Base-by-base conservation (phyloP, 2,113 vertebrate species). In the Glareola pratincola region DNA sequence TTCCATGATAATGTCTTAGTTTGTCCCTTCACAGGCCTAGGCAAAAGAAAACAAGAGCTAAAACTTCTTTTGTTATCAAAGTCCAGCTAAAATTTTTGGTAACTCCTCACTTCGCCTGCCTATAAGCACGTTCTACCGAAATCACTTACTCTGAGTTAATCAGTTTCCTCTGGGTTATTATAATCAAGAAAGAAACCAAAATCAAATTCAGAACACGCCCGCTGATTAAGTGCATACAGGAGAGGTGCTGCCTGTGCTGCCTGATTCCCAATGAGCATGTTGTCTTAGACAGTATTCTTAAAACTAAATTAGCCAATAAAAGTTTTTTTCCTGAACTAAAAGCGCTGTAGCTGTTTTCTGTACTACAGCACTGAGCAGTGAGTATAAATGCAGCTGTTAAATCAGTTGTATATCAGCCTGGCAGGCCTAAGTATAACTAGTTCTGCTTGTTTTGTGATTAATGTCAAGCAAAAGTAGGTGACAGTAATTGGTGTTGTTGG, bases 401-500 rank as follows among this genome's bases (percentile, higher is more conserved):
- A 87, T 91, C 92, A 57, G 41, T 76, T 69, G 57, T 53, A 23
- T 64, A 43, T 73, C 88, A 95, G n/a, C 9, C 41, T 95, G 95
- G 57, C 88, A 97, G 88, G 57, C 41, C 62, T 94, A 91, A 95
- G 84, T 88, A 57, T 66, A 91, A 84, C 80, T 82, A 87, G 89
- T 95, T 97, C 74, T 85, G 80, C 84, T 91, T 97, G 96, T 94
- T 95, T 91, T 48, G 74, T 1, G 0, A 77, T 82, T 92, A 90
- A 57, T 92, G 89, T 90, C 89, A 90, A 79, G 77, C 26, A 30
- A 73, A 90, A 92, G 81, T 85, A 94, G 89, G 84, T 95, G 97
- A 95, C 89, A 96, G 95, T 90, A 96, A 96, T 92, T 94, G 77
- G 69, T 36, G 84, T n/a, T 85, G 88, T 34, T 92, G 77, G 84